A percentile compares a stretch with the other conserved stretches of the same genome.
These are phyloP conservation scores for Colletes gigas DNA, from an alignment of 1,140 invertebrate species.

Conservation along the genomic window DNA sequence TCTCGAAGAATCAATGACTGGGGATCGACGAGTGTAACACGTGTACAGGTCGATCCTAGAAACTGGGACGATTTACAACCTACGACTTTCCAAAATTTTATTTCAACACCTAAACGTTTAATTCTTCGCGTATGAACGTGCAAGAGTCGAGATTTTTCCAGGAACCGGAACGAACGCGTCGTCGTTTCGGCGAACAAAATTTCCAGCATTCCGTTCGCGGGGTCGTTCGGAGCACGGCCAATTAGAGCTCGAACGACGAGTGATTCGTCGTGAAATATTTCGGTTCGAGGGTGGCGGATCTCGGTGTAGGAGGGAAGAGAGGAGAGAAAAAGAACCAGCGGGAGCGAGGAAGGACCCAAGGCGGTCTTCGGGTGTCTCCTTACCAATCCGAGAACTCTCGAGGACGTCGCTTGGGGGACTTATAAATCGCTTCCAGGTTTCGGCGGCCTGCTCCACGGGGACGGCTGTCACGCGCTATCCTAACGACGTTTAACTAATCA, in stretches of 20 bases:
- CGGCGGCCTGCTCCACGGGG: constrained; percentile 46
- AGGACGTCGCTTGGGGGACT: constrained; percentile 46
- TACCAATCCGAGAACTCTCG: constrained; percentile 56
- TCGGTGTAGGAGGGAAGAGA: neutral
- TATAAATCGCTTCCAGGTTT: constrained; percentile 77
- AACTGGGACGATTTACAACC: too few species aligned
- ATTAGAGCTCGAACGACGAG: constrained; percentile 64
- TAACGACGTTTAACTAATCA: constrained; percentile 77
- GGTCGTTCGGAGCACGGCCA: constrained; percentile 51
- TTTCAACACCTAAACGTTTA: too few species aligned
- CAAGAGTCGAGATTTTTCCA: too few species aligned
- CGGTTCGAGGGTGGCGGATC: constrained; percentile 37
- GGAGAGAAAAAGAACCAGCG: constrained; percentile 5
- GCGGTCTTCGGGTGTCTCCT: constrained; percentile 41
- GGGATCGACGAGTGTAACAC: too few species aligned
- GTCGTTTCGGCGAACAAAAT: too few species aligned
- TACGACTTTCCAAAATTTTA: too few species aligned
- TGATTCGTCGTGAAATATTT: constrained; percentile 66
- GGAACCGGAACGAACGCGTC: too few species aligned
- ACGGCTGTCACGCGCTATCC: constrained; percentile 67
- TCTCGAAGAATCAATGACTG: neutral
- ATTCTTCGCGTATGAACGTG: too few species aligned
- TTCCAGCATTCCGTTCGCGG: constrained; percentile 4
- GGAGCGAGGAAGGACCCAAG: neutral
- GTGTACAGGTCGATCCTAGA: too few species aligned